A percentile compares a stretch with the other conserved stretches of the same genome.
Evolutionary conservation across 2,113 vertebrate species (phyloP).

Genomic region (Arothron firmamentum): DNA sequence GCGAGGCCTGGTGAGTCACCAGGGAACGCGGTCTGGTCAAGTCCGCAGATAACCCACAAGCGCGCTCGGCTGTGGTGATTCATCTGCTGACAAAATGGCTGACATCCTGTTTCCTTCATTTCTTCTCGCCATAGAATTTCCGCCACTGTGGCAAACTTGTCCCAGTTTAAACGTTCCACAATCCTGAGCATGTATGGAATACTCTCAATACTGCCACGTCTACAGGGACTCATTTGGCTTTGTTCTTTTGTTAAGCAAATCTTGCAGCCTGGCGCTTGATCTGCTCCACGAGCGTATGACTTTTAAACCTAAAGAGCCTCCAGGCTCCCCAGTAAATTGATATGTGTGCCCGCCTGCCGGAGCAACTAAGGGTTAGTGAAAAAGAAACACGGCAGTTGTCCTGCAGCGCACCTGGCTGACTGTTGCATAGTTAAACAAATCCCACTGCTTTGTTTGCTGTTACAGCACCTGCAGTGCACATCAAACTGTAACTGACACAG

Average conservation of each 20-base stretch:
- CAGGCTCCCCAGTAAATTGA: too few species aligned
- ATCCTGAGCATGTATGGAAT: conserved; percentile 20
- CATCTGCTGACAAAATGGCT: conserved; percentile 59
- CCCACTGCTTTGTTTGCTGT: conserved; percentile 47
- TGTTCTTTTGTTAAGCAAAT: background rate
- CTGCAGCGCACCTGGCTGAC: conserved; percentile 25
- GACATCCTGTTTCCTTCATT: conserved; percentile 57
- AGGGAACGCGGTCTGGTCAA: conserved; percentile 23
- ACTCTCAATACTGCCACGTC: background rate
- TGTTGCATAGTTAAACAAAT: conserved; percentile 42
- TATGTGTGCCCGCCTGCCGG: background rate
- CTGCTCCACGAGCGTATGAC: background rate
- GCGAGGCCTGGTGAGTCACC: conserved; percentile 54
- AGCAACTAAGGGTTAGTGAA: conserved; percentile 10
- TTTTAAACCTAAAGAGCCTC: too few species aligned
- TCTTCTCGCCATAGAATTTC: conserved; percentile 20
- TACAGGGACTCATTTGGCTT: conserved; percentile 1
- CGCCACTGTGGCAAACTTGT: conserved; percentile 17
- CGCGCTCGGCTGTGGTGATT: conserved; percentile 44
- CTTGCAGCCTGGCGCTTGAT: conserved; percentile 1
- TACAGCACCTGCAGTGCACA: conserved; percentile 39
- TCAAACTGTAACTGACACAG: conserved; percentile 19
- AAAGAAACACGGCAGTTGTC: conserved; percentile 6
- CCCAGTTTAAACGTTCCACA: conserved; percentile 21
- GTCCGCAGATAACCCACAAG: conserved; percentile 38